Base-by-base conservation (phyloP, 2,888 invertebrate genomes). In the Crocallis elinguaria region DNA sequence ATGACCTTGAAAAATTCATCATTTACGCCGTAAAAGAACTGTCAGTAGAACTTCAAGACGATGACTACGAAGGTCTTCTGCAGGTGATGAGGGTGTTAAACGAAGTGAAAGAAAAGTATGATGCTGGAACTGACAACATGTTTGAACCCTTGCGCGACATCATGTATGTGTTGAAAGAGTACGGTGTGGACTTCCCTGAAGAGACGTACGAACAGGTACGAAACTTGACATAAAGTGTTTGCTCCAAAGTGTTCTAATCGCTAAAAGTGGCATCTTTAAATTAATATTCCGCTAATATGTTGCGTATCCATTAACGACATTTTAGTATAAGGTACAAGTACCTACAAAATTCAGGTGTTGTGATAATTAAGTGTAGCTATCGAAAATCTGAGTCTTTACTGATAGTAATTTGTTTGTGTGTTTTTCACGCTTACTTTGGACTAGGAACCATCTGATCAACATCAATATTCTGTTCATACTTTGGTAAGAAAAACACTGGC, bases 121-220 rank as follows among this genome's bases (percentile, higher is more conserved):
- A 90, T 46, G 80, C 83, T 1, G 86, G 83, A 32, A 98, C 98
- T 0, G 98, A 98, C 66, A 93, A 93, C 30, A 97, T 98, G 96
- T 98, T 98, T 78, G 97, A 96, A 21, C 98, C 98, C 0, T 86
- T 98, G 0, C 94, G 95, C 57, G 95, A 96, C 66, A 97, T 96
- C 33, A 97, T 98, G 39, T 95, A 97, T 56, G 91, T 98, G 7
- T 92, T 98, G 7, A 95, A 95, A 71, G 93, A 94, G 0, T 98
- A 98, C 71, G 95, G 96, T n/a, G 96, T 97, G 13, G 96, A 97
- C 66, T 95, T 98, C 82, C 93, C 95, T 0, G 97, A 98, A 64
- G 95, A 95, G 62, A 92, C 94, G 0, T 93, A 95, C 64, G 93
- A 96, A 32, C 95, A 96, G 92, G 95, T 95, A 69, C n/a, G n/a